These are phyloP conservation scores for Cottoperca gobio DNA, from an alignment of 2,797 vertebrate genomes.

Conservation along the genomic window DNA sequence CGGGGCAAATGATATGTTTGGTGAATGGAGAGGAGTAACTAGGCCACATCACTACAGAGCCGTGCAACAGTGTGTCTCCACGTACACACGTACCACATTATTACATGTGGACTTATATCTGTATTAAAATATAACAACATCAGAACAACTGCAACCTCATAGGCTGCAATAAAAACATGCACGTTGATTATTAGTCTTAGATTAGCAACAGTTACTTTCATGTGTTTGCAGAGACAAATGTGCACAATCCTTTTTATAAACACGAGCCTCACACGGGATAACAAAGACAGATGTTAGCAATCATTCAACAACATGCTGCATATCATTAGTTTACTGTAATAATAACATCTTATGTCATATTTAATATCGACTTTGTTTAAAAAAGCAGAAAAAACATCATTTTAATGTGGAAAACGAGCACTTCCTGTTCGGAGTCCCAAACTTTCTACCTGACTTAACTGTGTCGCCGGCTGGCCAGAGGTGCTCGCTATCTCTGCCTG, in stretches of 20 bases:
- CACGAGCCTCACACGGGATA: too few species aligned
- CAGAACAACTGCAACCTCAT: not conserved
- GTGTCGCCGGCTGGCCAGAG: constrained; percentile 75
- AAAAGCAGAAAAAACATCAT: not conserved
- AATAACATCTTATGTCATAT: not conserved
- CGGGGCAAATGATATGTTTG: constrained; percentile 11
- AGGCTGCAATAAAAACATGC: not conserved
- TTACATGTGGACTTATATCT: not conserved
- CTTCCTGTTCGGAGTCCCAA: constrained; percentile 42
- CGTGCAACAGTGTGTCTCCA: not conserved
- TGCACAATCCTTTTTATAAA: too few species aligned
- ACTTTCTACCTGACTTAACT: constrained; percentile 73
- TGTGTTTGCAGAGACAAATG: too few species aligned
- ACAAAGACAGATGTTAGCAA: not conserved
- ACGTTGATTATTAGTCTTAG: not conserved
- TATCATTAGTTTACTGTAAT: not conserved
- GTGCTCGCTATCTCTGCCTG: constrained; percentile 73
- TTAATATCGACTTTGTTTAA: constrained; percentile 7
- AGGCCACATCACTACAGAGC: constrained; percentile 16
- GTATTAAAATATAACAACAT: not conserved
- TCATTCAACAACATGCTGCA: not conserved
- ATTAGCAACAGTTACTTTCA: too few species aligned
- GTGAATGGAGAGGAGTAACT: constrained; percentile 33
- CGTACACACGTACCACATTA: not conserved
- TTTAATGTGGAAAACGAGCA: not conserved